phyloP scores from a whole-genome alignment of 2,888 invertebrate species.

The Amphipyra tragopoginis region DNA sequence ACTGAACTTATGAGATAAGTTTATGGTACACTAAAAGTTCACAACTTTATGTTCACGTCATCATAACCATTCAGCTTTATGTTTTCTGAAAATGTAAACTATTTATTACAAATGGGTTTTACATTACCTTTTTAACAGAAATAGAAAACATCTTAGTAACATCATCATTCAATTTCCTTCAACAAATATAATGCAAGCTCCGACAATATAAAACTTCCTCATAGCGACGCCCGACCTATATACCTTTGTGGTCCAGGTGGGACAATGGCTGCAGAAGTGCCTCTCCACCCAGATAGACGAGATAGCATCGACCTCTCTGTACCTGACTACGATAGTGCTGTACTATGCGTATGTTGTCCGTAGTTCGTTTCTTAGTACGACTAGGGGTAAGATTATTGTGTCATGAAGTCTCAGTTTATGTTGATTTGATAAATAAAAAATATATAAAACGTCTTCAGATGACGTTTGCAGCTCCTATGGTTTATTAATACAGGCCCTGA shows the following conservation, averaged over 20 bases:
- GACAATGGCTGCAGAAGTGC: conserved; percentile 68
- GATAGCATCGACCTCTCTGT: conserved; percentile 59
- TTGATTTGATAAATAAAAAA: too few relatives aligned
- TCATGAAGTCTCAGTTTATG: too few relatives aligned
- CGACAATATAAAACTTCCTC: conserved; percentile 32
- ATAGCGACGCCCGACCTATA: conserved; percentile 44
- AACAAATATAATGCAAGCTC: conserved; percentile 39
- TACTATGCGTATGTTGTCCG: conserved; percentile 15
- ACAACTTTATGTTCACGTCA: too few relatives aligned
- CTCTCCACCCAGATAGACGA: conserved; percentile 75
- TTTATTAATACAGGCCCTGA: too few relatives aligned
- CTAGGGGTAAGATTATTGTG: too few relatives aligned
- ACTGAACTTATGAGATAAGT: too few relatives aligned
- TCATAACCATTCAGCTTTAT: too few relatives aligned
- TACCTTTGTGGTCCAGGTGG: conserved; percentile 62
- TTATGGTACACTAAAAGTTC: too few relatives aligned
- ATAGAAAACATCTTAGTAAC: not conserved
- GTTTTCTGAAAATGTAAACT: too few relatives aligned
- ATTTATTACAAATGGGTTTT: too few relatives aligned
- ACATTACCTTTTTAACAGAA: not conserved
- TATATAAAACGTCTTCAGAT: too few relatives aligned
- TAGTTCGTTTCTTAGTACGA: not conserved
- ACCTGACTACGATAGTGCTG: conserved; percentile 11
- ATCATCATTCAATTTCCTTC: conserved; percentile 17
- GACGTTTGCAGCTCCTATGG: too few relatives aligned